These are phyloP conservation scores for Pseudorectes ferrugineus DNA, from an alignment of 2,113 vertebrate genomes.

Conservation along the genomic window DNA sequence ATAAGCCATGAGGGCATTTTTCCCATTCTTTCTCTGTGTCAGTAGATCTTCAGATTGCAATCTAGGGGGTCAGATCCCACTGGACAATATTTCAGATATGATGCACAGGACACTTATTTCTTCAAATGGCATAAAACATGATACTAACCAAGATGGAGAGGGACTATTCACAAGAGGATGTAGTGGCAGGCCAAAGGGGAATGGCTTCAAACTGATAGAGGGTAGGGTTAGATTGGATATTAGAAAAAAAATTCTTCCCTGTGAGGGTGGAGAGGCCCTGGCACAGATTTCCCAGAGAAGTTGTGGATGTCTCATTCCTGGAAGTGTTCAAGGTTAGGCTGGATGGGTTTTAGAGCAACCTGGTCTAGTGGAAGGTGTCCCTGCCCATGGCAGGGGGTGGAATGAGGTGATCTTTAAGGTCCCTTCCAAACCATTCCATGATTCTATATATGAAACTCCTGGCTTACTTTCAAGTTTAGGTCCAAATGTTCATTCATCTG, in stretches of 20 bases:
- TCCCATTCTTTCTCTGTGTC: neutral
- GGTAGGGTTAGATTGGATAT: neutral
- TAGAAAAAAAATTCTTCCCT: neutral
- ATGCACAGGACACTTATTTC: neutral
- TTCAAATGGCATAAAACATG: neutral
- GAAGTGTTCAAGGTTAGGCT: neutral
- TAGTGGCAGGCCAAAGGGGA: neutral
- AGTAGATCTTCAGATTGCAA: neutral
- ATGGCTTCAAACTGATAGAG: neutral
- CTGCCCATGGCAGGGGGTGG: neutral
- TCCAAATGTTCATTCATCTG: neutral
- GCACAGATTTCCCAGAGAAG: neutral
- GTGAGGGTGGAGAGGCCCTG: neutral
- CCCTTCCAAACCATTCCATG: neutral
- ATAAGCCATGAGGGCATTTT: neutral
- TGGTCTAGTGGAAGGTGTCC: accelerated
- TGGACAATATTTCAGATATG: neutral
- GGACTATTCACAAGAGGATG: neutral
- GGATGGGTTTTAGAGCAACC: neutral
- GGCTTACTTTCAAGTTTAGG: neutral
- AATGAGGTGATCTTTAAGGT: neutral
- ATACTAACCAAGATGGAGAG: neutral
- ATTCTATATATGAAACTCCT: neutral
- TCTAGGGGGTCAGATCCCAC: neutral
- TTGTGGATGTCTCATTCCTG: neutral